A percentile compares a stretch with the other conserved stretches of the same genome.
These are phyloP conservation scores for Nymphalis io DNA, from an alignment of 1,140 invertebrate genomes.

Conservation along the genomic window DNA sequence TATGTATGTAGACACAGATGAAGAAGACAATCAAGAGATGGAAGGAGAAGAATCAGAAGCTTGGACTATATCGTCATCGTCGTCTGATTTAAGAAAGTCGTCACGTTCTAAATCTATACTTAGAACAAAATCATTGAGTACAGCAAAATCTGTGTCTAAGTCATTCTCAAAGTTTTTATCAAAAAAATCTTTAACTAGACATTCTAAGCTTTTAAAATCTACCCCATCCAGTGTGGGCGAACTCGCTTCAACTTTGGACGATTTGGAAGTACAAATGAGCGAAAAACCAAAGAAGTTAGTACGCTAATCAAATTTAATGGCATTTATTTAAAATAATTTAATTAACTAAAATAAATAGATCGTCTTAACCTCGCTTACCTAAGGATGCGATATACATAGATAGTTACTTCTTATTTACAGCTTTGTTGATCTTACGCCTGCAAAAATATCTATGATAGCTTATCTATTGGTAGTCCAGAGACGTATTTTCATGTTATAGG, in stretches of 20 bases:
- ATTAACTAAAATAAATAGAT: too few species aligned
- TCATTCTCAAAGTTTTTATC: slow-evolving; percentile 48
- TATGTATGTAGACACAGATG: slow-evolving; percentile 41
- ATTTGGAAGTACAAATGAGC: slow-evolving; percentile 51
- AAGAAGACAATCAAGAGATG: slow-evolving; percentile 28
- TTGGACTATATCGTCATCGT: slow-evolving; percentile 48
- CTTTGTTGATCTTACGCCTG: too few species aligned
- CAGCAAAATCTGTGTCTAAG: slow-evolving; percentile 49
- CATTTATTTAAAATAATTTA: too few species aligned
- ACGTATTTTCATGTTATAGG: too few species aligned
- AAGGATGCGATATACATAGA: too few species aligned
- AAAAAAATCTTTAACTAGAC: slow-evolving; percentile 42
- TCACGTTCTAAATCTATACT: slow-evolving; percentile 50
- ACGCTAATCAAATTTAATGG: not conserved
- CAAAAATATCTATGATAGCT: too few species aligned
- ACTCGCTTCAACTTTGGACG: slow-evolving; percentile 47
- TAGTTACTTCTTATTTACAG: too few species aligned
- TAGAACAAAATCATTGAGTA: slow-evolving; percentile 44
- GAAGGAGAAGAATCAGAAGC: slow-evolving; percentile 50
- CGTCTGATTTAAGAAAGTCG: slow-evolving; percentile 40
- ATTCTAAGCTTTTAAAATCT: slow-evolving; percentile 37
- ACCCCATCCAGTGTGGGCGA: slow-evolving; percentile 39
- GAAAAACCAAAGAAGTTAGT: slow-evolving; percentile 30
- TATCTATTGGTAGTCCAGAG: too few species aligned
- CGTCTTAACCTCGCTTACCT: too few species aligned